Evolutionary conservation across 2,888 invertebrate genomes (phyloP), one percentile per base, ranked within the genome.

Genomic region (Monopis laevigella): DNA sequence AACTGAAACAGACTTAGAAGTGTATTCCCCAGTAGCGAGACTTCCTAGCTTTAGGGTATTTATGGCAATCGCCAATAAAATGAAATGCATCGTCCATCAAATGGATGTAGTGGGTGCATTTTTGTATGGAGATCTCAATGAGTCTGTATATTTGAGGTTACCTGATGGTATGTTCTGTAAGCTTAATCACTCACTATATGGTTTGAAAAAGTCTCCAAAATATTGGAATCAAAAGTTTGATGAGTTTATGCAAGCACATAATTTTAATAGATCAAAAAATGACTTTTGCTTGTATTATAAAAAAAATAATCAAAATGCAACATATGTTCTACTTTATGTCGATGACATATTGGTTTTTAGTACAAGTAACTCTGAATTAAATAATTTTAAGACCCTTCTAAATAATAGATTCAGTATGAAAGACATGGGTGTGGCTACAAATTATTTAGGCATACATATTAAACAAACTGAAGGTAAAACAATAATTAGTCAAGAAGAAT

Each of bases 21-120:
- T 29, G 7, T 54, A 51, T 45, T 32, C 49, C 26, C 52, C 52
- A 10, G 52, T 53, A 14, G 49, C 50, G 6, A 50, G 49, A 39
- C 36, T 53, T 14, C 34, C 41, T 19, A 51, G 52, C 7, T 46
- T 54, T 14, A 44, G 52, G 40, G 39, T 48, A 12, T 40, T 53
- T 14, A 41, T 54, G 27, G 41, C 48, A n/a, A 18, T 51, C 21
- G 46, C 46, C 7, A 45, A 42, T 18, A 39, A 48, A 40, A 44
- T 36, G 26, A 30, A 28, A 8, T 32, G 28, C 26, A 43, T 39
- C 3, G 39, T 47, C 2, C 19, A 44, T 13, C 46, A 49, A 24
- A 41, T 48, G 42, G 51, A 50, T 41, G 46, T 48, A 1, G 38
- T 30, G 7, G 43, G 50, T 27, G 50, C 48, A 2, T 50, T 48